These are phyloP conservation scores for Rhopalosiphum maidis DNA, from an alignment of 1,140 invertebrate species.

Conservation along the genomic window DNA sequence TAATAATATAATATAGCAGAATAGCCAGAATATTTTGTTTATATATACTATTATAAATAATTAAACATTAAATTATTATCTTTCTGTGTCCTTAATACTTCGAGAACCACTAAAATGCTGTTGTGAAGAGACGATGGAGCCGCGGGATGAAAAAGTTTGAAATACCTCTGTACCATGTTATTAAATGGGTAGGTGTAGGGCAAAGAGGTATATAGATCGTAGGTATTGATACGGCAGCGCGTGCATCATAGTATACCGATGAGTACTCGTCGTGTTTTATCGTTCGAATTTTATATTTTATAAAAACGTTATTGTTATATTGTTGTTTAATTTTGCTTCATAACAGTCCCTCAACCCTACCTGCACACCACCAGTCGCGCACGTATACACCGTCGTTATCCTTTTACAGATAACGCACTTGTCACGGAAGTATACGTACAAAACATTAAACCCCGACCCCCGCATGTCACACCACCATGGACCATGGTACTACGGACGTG, in stretches of 20 bases:
- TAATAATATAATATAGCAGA: too few species aligned
- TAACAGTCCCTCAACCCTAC: not conserved
- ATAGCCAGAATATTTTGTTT: too few species aligned
- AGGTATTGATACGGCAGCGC: not conserved
- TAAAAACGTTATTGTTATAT: not conserved
- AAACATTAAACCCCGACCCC: not conserved
- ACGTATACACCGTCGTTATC: not conserved
- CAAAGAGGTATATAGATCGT: not conserved
- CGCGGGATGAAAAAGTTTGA: not conserved
- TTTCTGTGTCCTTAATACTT: not conserved
- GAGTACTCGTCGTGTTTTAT: not conserved
- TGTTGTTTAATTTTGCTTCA: not conserved
- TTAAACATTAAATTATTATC: not conserved
- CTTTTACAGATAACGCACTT: not conserved
- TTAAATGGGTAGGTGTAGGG: not conserved
- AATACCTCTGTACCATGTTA: not conserved
- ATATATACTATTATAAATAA: not conserved
- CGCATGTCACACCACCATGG: not conserved
- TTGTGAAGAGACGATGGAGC: not conserved
- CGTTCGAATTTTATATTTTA: not conserved
- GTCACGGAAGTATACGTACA: not conserved
- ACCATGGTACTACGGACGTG: not conserved
- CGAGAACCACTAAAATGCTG: not conserved
- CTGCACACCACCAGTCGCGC: not conserved
- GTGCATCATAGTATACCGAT: not conserved